These are phyloP conservation scores for Drosophila greeni DNA, from an alignment of 2,888 invertebrate genomes.

Conservation along the genomic window DNA sequence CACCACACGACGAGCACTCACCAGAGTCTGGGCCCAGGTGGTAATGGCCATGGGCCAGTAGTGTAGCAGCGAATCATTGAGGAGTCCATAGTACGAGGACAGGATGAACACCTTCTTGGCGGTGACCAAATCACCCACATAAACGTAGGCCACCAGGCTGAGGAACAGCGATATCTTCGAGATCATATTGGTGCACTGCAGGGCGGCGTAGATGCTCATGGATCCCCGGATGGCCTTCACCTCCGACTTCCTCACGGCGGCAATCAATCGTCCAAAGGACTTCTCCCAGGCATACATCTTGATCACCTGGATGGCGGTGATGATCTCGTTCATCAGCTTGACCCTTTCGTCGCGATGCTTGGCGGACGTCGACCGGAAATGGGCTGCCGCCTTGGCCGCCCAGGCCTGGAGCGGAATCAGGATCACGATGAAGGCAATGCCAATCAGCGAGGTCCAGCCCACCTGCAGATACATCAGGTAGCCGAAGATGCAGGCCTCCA, in stretches of 20 bases:
- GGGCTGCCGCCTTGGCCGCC: constrained; percentile 84
- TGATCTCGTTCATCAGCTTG: constrained; percentile 92
- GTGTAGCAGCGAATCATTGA: constrained; percentile 87
- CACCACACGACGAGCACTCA: constrained; percentile 86
- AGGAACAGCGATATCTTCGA: constrained; percentile 88
- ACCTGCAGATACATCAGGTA: constrained; percentile 82
- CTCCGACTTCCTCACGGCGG: constrained; percentile 85
- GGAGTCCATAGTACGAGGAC: constrained; percentile 88
- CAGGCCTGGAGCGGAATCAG: constrained; percentile 88
- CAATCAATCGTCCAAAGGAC: constrained; percentile 86
- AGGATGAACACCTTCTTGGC: constrained; percentile 89
- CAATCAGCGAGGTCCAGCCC: constrained; percentile 84
- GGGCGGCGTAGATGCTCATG: constrained; percentile 84
- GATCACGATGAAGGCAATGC: constrained; percentile 83
- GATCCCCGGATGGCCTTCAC: constrained; percentile 84
- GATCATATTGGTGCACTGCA: constrained; percentile 86
- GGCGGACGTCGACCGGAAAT: constrained; percentile 84
- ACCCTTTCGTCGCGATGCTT: constrained; percentile 90
- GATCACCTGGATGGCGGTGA: constrained; percentile 89
- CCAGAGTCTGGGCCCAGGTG: constrained; percentile 86
- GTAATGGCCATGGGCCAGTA: constrained; percentile 89
- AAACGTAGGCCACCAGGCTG: constrained; percentile 85
- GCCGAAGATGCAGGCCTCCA: constrained; percentile 80
- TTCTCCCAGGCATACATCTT: constrained; percentile 95
- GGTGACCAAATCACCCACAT: constrained; percentile 83